A percentile compares a stretch with the other conserved stretches of the same genome.
These are phyloP conservation scores for Hippopotamus amphibius DNA, from an alignment of 2,113 vertebrate genomes.

Conservation along the genomic window DNA sequence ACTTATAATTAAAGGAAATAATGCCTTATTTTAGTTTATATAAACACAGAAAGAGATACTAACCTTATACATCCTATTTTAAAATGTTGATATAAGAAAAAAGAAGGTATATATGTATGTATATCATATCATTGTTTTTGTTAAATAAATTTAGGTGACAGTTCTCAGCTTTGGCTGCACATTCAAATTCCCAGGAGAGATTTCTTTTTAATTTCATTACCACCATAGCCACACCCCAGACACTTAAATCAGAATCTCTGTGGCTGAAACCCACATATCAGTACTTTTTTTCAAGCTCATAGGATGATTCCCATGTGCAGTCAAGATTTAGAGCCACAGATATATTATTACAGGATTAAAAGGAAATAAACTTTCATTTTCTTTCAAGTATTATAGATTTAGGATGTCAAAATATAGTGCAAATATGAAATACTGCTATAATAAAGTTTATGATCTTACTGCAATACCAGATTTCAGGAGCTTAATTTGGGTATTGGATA, in stretches of 20 bases:
- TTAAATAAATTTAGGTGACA: background rate
- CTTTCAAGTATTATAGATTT: constrained; percentile 1
- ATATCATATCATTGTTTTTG: background rate
- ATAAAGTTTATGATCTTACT: background rate
- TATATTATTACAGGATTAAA: background rate
- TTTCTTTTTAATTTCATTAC: background rate
- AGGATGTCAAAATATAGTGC: background rate
- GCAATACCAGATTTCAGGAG: background rate
- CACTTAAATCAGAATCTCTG: background rate
- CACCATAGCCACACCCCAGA: background rate
- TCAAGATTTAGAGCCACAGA: background rate
- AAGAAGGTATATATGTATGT: background rate
- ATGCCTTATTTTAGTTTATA: background rate
- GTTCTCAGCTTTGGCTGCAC: background rate
- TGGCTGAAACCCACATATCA: background rate
- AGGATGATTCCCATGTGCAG: background rate
- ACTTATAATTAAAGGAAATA: background rate
- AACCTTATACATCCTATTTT: background rate
- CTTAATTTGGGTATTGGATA: background rate
- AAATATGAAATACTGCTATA: background rate
- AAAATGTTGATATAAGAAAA: background rate
- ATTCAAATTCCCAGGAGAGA: background rate
- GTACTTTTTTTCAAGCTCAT: background rate
- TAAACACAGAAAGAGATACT: background rate
- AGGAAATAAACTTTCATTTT: constrained; percentile 19